Evolutionary conservation across 2,113 vertebrate species (phyloP).

Genomic region (Reinhardtius hippoglossoides): DNA sequence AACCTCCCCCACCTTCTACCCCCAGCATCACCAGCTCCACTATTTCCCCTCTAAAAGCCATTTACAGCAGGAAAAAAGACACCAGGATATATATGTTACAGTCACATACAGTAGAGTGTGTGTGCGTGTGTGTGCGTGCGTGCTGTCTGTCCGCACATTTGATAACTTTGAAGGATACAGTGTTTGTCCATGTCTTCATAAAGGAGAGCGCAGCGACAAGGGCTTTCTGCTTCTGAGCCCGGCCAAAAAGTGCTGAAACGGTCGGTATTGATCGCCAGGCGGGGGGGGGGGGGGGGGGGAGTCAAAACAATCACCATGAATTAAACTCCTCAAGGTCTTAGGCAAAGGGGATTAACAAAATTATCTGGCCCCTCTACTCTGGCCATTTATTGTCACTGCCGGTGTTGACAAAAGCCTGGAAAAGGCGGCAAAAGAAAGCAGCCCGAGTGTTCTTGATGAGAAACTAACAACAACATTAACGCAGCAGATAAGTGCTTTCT

Average conservation of each 20-base stretch:
- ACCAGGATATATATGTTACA: conserved; percentile 2
- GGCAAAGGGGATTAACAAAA: conserved; percentile 77
- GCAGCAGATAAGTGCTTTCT: conserved; percentile 62
- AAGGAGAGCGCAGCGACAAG: conserved; percentile 36
- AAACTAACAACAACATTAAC: conserved; percentile 69
- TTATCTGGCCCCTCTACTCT: conserved; percentile 68
- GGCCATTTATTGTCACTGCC: conserved; percentile 53
- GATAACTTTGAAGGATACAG: conserved; percentile 62
- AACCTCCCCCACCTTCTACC: conserved; percentile 17
- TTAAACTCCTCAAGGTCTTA: conserved; percentile 81
- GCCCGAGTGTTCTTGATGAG: conserved; percentile 56
- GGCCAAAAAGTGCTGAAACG: conserved; percentile 74
- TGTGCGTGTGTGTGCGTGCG: neutral
- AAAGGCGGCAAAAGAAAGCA: conserved; percentile 6
- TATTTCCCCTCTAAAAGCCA: conserved; percentile 30
- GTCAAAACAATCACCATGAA: conserved; percentile 79
- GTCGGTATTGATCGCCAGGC: conserved; percentile 70
- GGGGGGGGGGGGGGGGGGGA: conserved; percentile 44
- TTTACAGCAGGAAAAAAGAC: conserved; percentile 36
- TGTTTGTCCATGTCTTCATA: conserved; percentile 52
- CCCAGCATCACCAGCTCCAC: conserved; percentile 15
- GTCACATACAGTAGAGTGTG: conserved; percentile 15
- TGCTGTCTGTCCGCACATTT: conserved; percentile 26
- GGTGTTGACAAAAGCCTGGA: conserved; percentile 63
- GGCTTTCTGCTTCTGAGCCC: conserved; percentile 44